Base-by-base conservation (phyloP, 2,888 invertebrate species). In the Phorcus lineatus region DNA sequence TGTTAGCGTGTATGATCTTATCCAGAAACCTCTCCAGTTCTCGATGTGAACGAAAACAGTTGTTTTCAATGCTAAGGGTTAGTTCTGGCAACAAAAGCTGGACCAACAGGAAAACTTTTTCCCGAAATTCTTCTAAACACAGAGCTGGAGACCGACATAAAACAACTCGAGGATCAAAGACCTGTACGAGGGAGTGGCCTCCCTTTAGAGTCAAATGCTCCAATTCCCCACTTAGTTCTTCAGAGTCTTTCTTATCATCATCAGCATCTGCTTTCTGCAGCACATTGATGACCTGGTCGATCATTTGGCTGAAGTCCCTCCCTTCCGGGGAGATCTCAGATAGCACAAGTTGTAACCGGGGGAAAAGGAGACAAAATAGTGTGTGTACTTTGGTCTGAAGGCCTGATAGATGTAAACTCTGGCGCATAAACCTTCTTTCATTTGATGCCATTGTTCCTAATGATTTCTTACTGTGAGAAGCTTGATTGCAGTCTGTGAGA, bases 51-150 rank as follows among this genome's bases (percentile, higher is more conserved):
- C 54, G 62, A 7, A 78, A 78, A 28, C 80, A 76, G 36, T 76
- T 77, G 28, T 81, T 53, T 17, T 79, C 74, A 19, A 82, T 74
- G 16, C 80, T 79, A 7, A 81, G 31, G 3, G 78, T 78, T 40
- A 83, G 75, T 36, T 79, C 78, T n/a, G 83, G 83, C 67, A 83
- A 53, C 66, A 83, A 57, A 7, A 79, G 57, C 67, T 82, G 78
- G 7, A 83, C 53, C n/a, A 83, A 36, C 1, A 36, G 19, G 19
- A 80, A 78, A 0, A 80, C 66, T 57, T 82, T 82, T 40, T 81
- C 74, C 67, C 53, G 67, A 31, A 82, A 80, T 17, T 70, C 77
- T 57, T 79, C 77, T 13, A 83, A 66, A n/a, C 78, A 75, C 16
- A 77, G 57, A 2, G 77, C 40, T 7, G 83, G 83, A n/a, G 78